Base-by-base conservation (phyloP, 2,797 vertebrate species). In the Pangasius macronema region DNA sequence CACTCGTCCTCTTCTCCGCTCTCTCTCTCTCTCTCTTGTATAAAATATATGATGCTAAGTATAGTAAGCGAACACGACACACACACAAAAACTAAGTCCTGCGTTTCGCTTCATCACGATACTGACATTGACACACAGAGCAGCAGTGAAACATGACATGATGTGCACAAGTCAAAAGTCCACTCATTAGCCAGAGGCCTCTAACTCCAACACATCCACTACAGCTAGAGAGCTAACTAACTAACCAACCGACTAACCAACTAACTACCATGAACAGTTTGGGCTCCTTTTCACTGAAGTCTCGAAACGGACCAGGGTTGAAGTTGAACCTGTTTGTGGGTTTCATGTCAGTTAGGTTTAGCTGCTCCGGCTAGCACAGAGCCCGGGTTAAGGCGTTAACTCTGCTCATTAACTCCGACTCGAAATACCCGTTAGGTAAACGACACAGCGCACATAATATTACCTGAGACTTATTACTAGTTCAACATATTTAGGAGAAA, bases 161-260 rank as follows among this genome's bases (percentile, higher is more conserved):
- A 73, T 30, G 57, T 77, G 10, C 82, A 49, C 39, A 46, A 85
- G 83, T 85, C 77, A 88, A 85, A 88, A 85, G 87, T 88, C 83
- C 87, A 85, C 27, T 85, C 55, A 88, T 51, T 68, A 85, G 24
- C 49, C 27, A 30, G 27, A 80, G 86, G 73, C 86, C 73, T 59
- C 10, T 83, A 76, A 77, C 70, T 22, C 57, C 9, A 53, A 22
- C 63, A 82, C 51, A 55, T 18, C 18, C 53, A 27, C 30, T 1
- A 30, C 20, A 59, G 33, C 77, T 10, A 79, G 2, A 49, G 5
- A 39, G 36, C 11, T 2, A 82, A 7, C 11, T 20, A 20, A 9
- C 27, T 18, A 20, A n/a, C 82, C 0, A 11, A 51, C 42, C 0
- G 33, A 83, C 33, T 9, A 42, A n/a, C 79, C 0, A 42, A 18